A percentile compares a stretch with the other conserved stretches of the same genome.
These are phyloP conservation scores for Cyphomyrus discorhynchus DNA, from an alignment of 2,113 vertebrate genomes.

Conservation along the genomic window DNA sequence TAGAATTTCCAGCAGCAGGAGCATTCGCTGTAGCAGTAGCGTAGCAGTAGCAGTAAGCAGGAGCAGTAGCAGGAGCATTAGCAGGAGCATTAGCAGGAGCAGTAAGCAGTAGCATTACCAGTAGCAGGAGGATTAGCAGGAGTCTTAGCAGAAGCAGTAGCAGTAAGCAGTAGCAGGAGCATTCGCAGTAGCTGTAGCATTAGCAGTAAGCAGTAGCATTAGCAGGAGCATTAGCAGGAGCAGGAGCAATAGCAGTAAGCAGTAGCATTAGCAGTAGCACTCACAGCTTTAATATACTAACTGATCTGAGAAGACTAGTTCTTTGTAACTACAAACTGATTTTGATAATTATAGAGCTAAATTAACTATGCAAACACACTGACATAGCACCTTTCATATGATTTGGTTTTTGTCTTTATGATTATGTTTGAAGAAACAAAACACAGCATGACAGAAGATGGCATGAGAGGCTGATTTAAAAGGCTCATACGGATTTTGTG, in stretches of 20 bases:
- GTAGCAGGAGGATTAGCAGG: background rate
- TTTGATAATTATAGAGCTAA: background rate
- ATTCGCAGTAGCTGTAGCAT: background rate
- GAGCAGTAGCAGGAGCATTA: too few species aligned
- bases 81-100: too few species aligned
- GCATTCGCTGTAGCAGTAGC: too few species aligned
- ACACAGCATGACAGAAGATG: constrained; percentile 4
- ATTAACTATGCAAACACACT: background rate
- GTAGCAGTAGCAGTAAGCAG: too few species aligned
- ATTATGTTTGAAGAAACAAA: constrained; percentile 16
- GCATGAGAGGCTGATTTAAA: constrained; percentile 24
- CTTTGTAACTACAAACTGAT: background rate
- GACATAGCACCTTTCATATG: constrained; percentile 13
- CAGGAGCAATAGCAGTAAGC: too few species aligned
- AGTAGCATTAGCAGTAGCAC: too few species aligned
- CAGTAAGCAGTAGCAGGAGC: too few species aligned
- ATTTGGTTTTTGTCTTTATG: constrained; percentile 21
- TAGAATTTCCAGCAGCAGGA: too few species aligned
- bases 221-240: too few species aligned
- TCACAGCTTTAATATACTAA: background rate
- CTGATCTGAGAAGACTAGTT: background rate
- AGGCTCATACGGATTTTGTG: constrained; percentile 23
- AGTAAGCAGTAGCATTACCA: too few species aligned
- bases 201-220: too few species aligned
- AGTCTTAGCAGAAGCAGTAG: background rate